Base-by-base conservation (phyloP, 2,888 invertebrate species). In the Drosophila borborema region DNA sequence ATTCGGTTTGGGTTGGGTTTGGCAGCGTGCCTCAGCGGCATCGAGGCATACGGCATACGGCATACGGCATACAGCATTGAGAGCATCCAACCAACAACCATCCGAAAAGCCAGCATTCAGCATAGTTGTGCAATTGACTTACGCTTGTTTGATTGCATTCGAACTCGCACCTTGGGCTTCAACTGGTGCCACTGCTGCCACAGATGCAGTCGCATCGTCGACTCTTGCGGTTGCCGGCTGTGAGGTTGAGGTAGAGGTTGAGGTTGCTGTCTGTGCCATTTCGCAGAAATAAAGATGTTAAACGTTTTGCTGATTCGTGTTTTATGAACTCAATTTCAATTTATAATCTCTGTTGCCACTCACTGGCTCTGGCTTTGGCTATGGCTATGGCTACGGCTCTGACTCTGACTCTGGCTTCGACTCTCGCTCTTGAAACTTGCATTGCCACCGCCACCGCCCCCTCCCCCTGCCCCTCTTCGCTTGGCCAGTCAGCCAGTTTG, bases 291-390 rank as follows among this genome's bases (percentile, higher is more conserved):
- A 88, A 91, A 91, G 90, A 91, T 91, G 90, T 91, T 91, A 91
- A 91, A 90, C 89, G 89, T 91, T 91, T 91, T 88, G 91, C 88
- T 90, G 90, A 91, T 91, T 91, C 91, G 91, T 91, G 91, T 91
- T 91, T 91, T 91, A 91, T 91, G 91, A 91, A 91, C 91, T 90
- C 91, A 91, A 91, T 90, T 91, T 91, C 91, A 91, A 91, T 91
- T 91, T 90, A 89, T 90, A 89, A 91, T 91, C 91, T 91, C 74
- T 80, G 86, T 82, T 86, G 88, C 90, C 88, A 90, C 89, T 88
- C 88, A 90, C 75, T 82, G 82, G 75, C 73, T 72, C 40, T 51
- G 64, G 65, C 76, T 64, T 51, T 62, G 69, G 46, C 60, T 72
- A 20, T 48, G 62, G 67, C 75, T 66, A 49, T 61, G 68, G 40